Evolutionary conservation across 1,140 invertebrate genomes (phyloP).

Genomic region (Drosophila tani): DNA sequence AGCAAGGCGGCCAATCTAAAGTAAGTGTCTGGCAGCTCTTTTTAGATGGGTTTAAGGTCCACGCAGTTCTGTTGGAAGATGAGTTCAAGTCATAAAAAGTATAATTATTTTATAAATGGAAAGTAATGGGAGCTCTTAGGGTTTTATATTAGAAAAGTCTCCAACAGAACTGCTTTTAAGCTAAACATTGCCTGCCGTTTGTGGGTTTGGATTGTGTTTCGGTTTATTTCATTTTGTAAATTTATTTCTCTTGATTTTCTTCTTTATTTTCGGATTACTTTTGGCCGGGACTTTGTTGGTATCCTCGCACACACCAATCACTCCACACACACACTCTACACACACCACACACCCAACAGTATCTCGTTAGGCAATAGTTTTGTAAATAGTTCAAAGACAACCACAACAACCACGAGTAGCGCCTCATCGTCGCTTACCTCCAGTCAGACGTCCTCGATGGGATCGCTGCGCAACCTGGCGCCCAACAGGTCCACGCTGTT

Average conservation of each 20-base stretch:
- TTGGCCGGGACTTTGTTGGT: conserved; percentile 67
- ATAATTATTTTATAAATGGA: too few species aligned
- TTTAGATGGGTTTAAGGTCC: conserved; percentile 12
- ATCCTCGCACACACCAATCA: conserved; percentile 37
- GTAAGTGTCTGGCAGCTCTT: conserved; percentile 56
- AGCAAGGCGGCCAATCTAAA: conserved; percentile 83
- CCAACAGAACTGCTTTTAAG: conserved; percentile 3
- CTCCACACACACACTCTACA: conserved; percentile 14
- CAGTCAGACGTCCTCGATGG: conserved; percentile 55
- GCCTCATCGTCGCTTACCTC: conserved; percentile 44
- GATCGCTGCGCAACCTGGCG: conserved; percentile 63
- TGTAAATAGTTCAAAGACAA: conserved; percentile 83
- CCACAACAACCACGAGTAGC: conserved; percentile 59
- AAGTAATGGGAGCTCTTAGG: too few species aligned
- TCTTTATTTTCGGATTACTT: conserved; percentile 69
- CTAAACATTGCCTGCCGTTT: conserved; percentile 30
- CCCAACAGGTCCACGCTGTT: conserved; percentile 82
- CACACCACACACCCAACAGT: conserved; percentile 59
- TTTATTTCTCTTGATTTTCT: conserved; percentile 50
- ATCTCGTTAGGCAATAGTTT: conserved; percentile 84
- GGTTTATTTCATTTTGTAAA: conserved; percentile 38
- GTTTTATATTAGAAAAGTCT: neutral
- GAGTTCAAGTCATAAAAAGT: neutral
- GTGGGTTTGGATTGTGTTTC: conserved; percentile 26
- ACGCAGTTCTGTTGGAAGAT: conserved; percentile 19